Conservation (phyloP, 2,113 vertebrate species). For the Hystrix brachyura region DNA sequence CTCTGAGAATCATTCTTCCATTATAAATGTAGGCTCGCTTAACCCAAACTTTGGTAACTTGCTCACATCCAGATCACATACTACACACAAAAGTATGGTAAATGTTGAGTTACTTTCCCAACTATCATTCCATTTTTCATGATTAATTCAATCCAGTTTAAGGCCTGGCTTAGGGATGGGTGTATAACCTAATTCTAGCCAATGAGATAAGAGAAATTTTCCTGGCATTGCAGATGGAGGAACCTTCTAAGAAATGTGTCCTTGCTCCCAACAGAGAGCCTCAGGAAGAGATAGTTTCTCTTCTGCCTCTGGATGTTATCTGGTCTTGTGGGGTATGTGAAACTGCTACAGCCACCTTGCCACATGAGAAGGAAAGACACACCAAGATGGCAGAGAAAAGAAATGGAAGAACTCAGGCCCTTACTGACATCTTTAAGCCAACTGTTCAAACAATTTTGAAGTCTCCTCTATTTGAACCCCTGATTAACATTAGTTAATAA, state of each 20-base stretch:
- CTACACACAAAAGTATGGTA: background rate
- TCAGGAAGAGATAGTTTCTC: background rate
- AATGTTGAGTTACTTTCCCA: background rate
- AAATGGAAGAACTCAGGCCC: background rate
- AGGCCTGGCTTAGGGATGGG: background rate
- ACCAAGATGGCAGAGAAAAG: background rate
- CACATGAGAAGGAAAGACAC: background rate
- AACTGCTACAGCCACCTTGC: background rate
- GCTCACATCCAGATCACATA: background rate
- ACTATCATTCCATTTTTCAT: background rate
- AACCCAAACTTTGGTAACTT: background rate
- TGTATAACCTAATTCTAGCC: background rate
- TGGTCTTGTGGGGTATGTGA: background rate
- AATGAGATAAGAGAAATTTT: constrained; percentile 24
- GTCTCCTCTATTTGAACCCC: background rate
- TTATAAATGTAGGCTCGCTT: background rate
- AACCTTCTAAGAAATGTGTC: background rate
- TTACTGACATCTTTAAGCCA: background rate
- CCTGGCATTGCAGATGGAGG: background rate
- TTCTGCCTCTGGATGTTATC: background rate
- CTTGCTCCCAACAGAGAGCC: background rate
- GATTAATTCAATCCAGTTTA: background rate
- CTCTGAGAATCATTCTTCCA: constrained; percentile 36
- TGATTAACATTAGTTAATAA: background rate
- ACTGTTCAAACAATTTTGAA: background rate